phyloP scores from a whole-genome alignment of 2,797 vertebrate species.

The Cyprinodon diabolis region DNA sequence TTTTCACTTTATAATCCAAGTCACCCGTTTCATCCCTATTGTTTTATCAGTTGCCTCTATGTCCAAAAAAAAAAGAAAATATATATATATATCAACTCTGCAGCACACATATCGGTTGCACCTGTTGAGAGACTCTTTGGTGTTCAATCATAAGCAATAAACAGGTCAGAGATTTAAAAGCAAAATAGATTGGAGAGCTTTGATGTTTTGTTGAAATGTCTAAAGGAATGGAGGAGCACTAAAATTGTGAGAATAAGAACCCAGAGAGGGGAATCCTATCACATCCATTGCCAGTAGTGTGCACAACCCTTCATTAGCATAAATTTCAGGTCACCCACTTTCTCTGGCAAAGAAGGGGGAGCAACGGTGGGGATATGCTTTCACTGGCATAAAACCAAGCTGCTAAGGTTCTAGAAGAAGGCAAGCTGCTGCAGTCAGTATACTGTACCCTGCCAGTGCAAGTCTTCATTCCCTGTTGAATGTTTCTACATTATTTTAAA shows the following conservation, averaged over 20 bases:
- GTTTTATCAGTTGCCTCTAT: not conserved
- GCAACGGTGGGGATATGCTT: slow-evolving; percentile 62
- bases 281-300: slow-evolving; percentile 57
- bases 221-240: slow-evolving; percentile 20
- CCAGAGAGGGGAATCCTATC: slow-evolving; percentile 71
- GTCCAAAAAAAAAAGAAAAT: not conserved
- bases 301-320: slow-evolving; percentile 75
- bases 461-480: not conserved
- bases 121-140: slow-evolving; percentile 24
- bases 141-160: slow-evolving; percentile 26
- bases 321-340: slow-evolving; percentile 82
- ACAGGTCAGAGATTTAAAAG: slow-evolving; percentile 4
- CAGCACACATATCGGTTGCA: slow-evolving; percentile 29
- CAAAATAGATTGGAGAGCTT: slow-evolving; percentile 12
- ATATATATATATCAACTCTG: not conserved
- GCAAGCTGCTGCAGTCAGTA: slow-evolving; percentile 17
- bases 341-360: slow-evolving; percentile 70
- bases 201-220: slow-evolving; percentile 40
- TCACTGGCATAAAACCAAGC: slow-evolving; percentile 63
- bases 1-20: not conserved
- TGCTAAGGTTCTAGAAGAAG: slow-evolving; percentile 22
- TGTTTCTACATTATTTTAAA: not conserved
- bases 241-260: slow-evolving; percentile 41
- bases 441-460: not conserved
- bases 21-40: not conserved